phyloP scores from a whole-genome alignment of 2,888 invertebrate species.

The Nymphalis polychloros region DNA sequence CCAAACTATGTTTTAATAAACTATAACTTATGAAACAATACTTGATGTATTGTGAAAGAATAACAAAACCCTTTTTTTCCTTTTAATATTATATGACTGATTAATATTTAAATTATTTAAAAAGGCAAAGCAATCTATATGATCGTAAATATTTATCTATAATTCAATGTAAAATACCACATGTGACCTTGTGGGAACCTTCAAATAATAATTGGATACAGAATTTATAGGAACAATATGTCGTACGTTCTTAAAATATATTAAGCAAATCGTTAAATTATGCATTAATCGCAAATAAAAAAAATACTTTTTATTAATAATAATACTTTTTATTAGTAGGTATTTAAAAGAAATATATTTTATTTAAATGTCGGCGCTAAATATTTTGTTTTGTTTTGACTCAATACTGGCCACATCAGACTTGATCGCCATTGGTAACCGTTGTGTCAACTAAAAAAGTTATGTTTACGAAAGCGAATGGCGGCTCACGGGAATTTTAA shows the following conservation, averaged over 20 bases:
- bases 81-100: too few species aligned
- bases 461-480: constrained; percentile 70
- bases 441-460: constrained; percentile 73
- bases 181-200: constrained; percentile 47
- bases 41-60: too few species aligned
- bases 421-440: constrained; percentile 71
- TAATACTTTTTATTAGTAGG: too few species aligned
- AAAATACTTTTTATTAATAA: neutral
- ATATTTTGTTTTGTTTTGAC: constrained; percentile 11
- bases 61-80: too few species aligned
- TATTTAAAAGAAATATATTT: neutral
- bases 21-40: too few species aligned
- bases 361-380: neutral
- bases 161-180: constrained; percentile 37
- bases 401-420: constrained; percentile 62
- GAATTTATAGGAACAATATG: neutral
- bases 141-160: constrained; percentile 16
- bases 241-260: neutral
- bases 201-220: neutral
- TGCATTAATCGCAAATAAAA: neutral
- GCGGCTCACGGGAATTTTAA: constrained; percentile 67
- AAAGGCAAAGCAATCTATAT: neutral
- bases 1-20: neutral
- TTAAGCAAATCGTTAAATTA: neutral
- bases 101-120: too few species aligned